phyloP scores from a whole-genome alignment of 2,888 invertebrate species.

The Drosophila prostipennis region DNA sequence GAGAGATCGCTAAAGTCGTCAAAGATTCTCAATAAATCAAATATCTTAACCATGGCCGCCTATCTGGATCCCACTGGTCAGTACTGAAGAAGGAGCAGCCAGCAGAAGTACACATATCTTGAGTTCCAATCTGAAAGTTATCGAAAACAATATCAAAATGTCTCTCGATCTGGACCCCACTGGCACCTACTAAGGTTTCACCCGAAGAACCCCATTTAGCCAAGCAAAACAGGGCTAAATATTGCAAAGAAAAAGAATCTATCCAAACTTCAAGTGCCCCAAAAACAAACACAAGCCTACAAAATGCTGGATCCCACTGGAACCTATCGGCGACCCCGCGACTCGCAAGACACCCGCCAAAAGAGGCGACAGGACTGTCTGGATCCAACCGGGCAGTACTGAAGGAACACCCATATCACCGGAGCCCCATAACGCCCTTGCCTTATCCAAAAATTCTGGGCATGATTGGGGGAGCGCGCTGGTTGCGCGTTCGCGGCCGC shows the following conservation, averaged over 20 bases:
- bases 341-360: constrained; percentile 70
- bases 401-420: constrained; percentile 9
- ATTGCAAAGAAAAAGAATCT: neutral
- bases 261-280: neutral
- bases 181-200: constrained; percentile 80
- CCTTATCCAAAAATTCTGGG: constrained; percentile 68
- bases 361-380: constrained; percentile 67
- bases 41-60: constrained; percentile 71
- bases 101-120: neutral
- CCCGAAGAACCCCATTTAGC: neutral
- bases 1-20: too few species aligned
- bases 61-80: constrained; percentile 84
- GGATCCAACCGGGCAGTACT: constrained; percentile 84
- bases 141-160: constrained; percentile 73
- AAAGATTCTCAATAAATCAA: neutral
- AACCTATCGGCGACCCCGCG: constrained; percentile 81
- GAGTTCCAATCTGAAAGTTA: neutral
- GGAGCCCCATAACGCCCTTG: constrained; percentile 64
- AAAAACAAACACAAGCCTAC: constrained; percentile 8
- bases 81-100: constrained; percentile 65
- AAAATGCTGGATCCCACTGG: constrained; percentile 83
- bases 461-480: constrained; percentile 78
- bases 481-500: constrained; percentile 83
- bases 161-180: constrained; percentile 82
- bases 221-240: constrained; percentile 2